Percentiles rank a stretch among this genome's conserved stretches.
Conservation (phyloP, 2,888 invertebrate species). For the Ophion ellenae region DNA sequence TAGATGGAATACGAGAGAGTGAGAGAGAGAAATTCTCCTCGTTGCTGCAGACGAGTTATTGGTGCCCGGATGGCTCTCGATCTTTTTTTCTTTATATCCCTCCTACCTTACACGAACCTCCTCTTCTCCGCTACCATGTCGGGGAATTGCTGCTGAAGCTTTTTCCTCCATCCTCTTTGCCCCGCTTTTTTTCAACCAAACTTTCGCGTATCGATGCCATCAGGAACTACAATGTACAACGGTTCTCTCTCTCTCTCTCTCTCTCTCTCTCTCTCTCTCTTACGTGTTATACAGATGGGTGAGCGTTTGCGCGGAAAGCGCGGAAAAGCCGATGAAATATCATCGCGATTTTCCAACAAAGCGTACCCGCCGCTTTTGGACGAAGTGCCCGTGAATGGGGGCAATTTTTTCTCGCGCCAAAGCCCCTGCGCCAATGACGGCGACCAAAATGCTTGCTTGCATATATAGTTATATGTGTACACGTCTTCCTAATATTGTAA, state of each 20-base stretch:
- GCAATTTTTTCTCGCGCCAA: conserved; percentile 76
- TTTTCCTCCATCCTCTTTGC: conserved; percentile 10
- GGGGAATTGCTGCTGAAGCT: conserved; percentile 30
- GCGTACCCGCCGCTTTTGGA: conserved; percentile 74
- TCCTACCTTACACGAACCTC: conserved; percentile 8
- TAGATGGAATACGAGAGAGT: conserved; percentile 20
- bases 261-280: conserved; percentile 32
- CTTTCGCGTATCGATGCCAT: conserved; percentile 39
- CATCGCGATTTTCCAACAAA: conserved; percentile 79
- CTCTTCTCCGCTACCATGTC: conserved; percentile 22
- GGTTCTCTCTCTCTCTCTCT: not conserved
- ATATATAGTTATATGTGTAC: not conserved
- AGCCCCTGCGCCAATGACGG: conserved; percentile 3
- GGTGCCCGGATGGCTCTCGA: conserved; percentile 38
- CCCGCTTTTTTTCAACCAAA: conserved; percentile 6
- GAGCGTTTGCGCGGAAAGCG: conserved; percentile 34
- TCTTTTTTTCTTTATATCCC: conserved; percentile 4
- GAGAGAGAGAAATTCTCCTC: conserved; percentile 28
- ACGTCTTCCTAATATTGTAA: not conserved
- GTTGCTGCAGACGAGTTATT: conserved; percentile 55
- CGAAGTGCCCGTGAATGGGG: conserved; percentile 79
- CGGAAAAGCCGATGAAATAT: conserved; percentile 78
- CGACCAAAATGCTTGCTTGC: not conserved
- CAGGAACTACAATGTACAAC: conserved; percentile 34
- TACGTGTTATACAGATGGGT: conserved; percentile 73